Conservation (phyloP, 2,888 invertebrate species). For the Apamea anceps region DNA sequence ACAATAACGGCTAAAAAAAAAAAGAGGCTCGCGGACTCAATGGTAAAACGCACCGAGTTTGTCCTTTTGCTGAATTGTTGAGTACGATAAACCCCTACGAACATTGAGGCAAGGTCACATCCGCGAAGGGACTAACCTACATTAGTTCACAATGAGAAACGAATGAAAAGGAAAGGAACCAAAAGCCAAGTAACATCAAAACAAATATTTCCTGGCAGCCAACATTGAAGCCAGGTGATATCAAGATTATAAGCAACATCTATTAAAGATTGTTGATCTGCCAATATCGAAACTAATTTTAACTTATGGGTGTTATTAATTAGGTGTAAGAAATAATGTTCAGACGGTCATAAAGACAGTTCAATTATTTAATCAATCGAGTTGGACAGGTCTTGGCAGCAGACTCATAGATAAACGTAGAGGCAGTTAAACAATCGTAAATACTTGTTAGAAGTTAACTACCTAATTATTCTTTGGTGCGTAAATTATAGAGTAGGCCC, state of each 20-base stretch:
- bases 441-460: slow-evolving; percentile 51
- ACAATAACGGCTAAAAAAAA: too few species aligned
- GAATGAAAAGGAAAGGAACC: background rate
- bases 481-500: slow-evolving; percentile 49
- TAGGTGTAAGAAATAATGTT: slow-evolving; percentile 23
- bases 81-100: background rate
- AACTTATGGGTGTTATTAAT: background rate
- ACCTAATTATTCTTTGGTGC: slow-evolving; percentile 55
- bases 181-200: slow-evolving; percentile 4
- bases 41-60: background rate
- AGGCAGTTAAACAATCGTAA: slow-evolving; percentile 51
- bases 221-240: background rate
- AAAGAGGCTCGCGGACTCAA: background rate
- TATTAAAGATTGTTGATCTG: slow-evolving; percentile 3
- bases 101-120: background rate
- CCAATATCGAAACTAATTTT: slow-evolving; percentile 25
- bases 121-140: too few species aligned
- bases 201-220: slow-evolving; percentile 2
- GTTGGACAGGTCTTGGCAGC: slow-evolving; percentile 44
- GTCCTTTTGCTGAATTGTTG: background rate
- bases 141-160: background rate
- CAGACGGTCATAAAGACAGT: slow-evolving; percentile 12
- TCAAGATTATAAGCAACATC: background rate
- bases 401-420: slow-evolving; percentile 32
- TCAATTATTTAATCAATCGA: slow-evolving; percentile 37